Conservation (phyloP, 2,113 vertebrate genomes). For the Fregata magnificens region DNA sequence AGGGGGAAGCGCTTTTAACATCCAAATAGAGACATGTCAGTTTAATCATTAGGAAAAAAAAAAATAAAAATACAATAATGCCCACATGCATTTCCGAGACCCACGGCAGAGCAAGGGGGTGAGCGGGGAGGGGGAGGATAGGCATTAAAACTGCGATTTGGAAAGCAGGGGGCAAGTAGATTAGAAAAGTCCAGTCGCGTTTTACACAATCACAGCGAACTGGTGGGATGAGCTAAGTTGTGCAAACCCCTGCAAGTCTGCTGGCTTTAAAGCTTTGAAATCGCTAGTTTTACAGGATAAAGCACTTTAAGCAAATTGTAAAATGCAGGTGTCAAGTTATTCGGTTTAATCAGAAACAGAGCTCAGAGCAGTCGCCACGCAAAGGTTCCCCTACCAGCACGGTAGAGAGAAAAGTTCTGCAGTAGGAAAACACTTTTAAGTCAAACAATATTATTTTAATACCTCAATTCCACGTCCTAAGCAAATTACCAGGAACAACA, state of each 20-base stretch:
- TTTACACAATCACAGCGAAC: background rate
- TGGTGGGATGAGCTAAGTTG: background rate
- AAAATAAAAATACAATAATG: background rate
- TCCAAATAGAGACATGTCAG: slow-evolving; percentile 62
- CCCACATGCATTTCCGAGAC: background rate
- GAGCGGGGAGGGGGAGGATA: background rate
- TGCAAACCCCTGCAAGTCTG: slow-evolving; percentile 40
- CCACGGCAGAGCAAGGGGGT: background rate
- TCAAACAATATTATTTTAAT: background rate
- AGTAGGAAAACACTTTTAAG: background rate
- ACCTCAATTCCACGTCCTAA: background rate
- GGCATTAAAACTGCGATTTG: background rate
- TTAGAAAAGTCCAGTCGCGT: background rate
- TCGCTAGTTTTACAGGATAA: slow-evolving; percentile 51
- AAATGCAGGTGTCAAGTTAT: slow-evolving; percentile 57
- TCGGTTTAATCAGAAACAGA: slow-evolving; percentile 64
- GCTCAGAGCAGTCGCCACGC: background rate
- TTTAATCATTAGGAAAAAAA: background rate
- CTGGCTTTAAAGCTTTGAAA: slow-evolving; percentile 48
- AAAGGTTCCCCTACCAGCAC: background rate
- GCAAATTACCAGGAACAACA: background rate
- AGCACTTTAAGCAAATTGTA: slow-evolving; percentile 51
- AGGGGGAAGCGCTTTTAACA: slow-evolving; percentile 62
- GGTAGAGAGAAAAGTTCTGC: slow-evolving; percentile 18
- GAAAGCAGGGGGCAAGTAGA: background rate